A percentile compares a stretch with the other conserved stretches of the same genome.
phyloP scores from a whole-genome alignment of 2,888 invertebrate species.

The Isoperla grammatica region DNA sequence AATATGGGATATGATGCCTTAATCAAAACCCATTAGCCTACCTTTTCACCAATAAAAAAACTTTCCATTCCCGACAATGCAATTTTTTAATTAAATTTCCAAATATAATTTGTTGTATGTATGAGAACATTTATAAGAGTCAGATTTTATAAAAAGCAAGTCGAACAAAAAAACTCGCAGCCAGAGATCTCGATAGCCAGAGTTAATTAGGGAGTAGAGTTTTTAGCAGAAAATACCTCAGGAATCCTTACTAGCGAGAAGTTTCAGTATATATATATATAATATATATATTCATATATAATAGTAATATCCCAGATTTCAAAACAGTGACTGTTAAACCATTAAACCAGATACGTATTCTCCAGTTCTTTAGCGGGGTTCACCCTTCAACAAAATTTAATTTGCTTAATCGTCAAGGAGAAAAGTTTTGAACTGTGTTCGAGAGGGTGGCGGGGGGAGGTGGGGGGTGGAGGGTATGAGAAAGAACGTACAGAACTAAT shows the following conservation, averaged over 20 bases:
- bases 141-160: slow-evolving; percentile 2
- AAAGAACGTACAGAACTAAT: not conserved
- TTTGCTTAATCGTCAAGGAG: slow-evolving; percentile 26
- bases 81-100: too few species aligned
- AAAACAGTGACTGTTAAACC: slow-evolving; percentile 25
- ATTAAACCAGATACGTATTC: slow-evolving; percentile 23
- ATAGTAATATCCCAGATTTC: slow-evolving; percentile 24
- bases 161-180: slow-evolving; percentile 10
- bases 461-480: not conserved
- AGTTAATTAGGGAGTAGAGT: slow-evolving; percentile 25
- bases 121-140: too few species aligned
- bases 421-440: slow-evolving; percentile 12
- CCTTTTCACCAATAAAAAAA: too few species aligned
- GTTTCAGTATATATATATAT: slow-evolving; percentile 7
- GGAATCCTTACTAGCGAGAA: not conserved
- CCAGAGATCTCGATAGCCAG: too few species aligned
- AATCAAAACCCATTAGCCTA: too few species aligned
- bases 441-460: not conserved
- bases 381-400: slow-evolving; percentile 24
- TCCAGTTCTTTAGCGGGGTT: slow-evolving; percentile 15
- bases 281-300: slow-evolving; percentile 21
- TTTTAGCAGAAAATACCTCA: slow-evolving; percentile 6
- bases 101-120: too few species aligned
- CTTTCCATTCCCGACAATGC: too few species aligned
- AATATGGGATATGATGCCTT: too few species aligned